These are phyloP conservation scores for Corynorhinus townsendii DNA, from an alignment of 2,113 vertebrate genomes.

Conservation along the genomic window DNA sequence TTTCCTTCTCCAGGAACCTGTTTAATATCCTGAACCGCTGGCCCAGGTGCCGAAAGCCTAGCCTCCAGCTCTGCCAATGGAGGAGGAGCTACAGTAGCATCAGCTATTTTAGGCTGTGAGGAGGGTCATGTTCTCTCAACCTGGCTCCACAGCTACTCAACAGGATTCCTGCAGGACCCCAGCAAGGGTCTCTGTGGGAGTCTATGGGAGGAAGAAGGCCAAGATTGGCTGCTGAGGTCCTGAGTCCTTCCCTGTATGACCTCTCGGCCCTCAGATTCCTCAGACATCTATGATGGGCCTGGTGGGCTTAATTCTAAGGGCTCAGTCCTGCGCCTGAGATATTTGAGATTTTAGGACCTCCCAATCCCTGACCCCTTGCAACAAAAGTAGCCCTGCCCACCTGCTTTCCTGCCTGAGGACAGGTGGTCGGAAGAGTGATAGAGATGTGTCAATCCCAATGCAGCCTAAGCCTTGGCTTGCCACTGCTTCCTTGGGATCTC, in stretches of 20 bases:
- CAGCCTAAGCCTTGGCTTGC: not conserved
- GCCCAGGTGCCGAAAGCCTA: not conserved
- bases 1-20: not conserved
- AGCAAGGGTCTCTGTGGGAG: not conserved
- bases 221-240: not conserved
- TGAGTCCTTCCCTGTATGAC: not conserved
- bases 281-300: not conserved
- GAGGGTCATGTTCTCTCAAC: not conserved
- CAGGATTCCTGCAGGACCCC: not conserved
- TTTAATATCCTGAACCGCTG: not conserved
- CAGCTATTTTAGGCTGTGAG: not conserved
- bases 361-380: not conserved
- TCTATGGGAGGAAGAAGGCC: not conserved
- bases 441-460: not conserved
- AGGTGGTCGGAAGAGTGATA: not conserved
- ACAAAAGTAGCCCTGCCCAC: not conserved
- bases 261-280: not conserved
- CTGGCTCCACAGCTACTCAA: not conserved
- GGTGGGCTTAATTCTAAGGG: not conserved
- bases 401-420: not conserved
- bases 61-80: not conserved
- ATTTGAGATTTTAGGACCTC: not conserved
- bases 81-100: not conserved
- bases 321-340: not conserved
- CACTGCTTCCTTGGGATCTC: not conserved